Conservation (phyloP, 2,797 vertebrate species). For the Craterocephalus amniculus region DNA sequence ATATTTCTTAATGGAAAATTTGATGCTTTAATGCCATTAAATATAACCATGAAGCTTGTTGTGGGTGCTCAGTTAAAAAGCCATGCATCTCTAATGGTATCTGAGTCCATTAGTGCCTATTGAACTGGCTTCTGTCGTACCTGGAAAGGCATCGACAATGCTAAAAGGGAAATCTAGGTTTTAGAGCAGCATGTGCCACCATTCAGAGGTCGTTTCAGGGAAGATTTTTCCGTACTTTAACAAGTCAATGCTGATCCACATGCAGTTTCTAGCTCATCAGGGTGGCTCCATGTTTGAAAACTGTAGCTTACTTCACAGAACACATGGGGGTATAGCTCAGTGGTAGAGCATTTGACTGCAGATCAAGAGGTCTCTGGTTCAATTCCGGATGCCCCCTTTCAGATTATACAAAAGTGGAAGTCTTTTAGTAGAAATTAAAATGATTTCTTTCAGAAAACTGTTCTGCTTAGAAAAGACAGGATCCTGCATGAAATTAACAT, state of each 20-base stretch:
- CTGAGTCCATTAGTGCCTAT: background rate
- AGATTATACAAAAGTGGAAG: no score
- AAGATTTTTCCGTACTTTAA: background rate
- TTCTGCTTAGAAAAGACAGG: background rate
- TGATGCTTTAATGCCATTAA: background rate
- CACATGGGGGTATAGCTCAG: constrained; percentile 82
- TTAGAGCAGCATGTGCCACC: background rate
- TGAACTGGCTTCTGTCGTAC: background rate
- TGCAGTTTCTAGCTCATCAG: background rate
- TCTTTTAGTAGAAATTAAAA: background rate
- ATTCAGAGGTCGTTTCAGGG: background rate
- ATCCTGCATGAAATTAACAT: background rate
- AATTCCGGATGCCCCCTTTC: constrained; percentile 80
- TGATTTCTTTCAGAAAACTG: background rate
- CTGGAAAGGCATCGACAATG: background rate
- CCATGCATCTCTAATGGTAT: background rate
- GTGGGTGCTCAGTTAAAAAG: no score
- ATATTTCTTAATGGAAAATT: background rate
- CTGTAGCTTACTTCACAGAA: background rate
- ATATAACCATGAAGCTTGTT: background rate
- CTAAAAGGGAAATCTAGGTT: background rate
- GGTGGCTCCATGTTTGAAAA: background rate
- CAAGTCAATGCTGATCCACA: background rate
- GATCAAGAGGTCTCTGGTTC: constrained; percentile 85
- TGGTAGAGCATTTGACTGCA: constrained; percentile 87